A percentile compares a stretch with the other conserved stretches of the same genome.
These are phyloP conservation scores for Colostygia pectinataria DNA, from an alignment of 2,888 invertebrate genomes.

Conservation along the genomic window DNA sequence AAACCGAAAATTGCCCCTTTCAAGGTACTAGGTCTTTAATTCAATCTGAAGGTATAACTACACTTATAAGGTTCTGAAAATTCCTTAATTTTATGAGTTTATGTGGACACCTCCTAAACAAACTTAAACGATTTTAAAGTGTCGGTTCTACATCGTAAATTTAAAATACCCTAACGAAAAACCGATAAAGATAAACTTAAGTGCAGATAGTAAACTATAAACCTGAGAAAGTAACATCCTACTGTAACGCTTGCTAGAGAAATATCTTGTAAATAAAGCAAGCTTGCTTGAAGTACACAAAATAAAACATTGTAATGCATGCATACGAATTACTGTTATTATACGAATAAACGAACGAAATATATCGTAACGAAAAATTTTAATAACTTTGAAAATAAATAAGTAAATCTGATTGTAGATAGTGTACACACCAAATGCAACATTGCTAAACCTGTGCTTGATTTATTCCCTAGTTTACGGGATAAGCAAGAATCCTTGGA, in stretches of 20 bases:
- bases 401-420: constrained; percentile 6
- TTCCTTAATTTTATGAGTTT: constrained; percentile 33
- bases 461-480: constrained; percentile 88
- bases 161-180: constrained; percentile 25
- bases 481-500: constrained; percentile 90
- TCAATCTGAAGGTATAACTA: background rate
- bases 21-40: constrained; percentile 21
- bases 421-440: constrained; percentile 31
- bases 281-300: constrained; percentile 7
- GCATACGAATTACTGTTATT: constrained; percentile 1
- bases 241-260: constrained; percentile 15
- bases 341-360: background rate
- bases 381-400: background rate
- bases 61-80: background rate
- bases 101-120: constrained; percentile 47
- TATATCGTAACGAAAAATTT: background rate
- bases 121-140: constrained; percentile 20
- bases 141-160: constrained; percentile 24
- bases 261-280: constrained; percentile 12
- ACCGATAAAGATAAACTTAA: constrained; percentile 21
- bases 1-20: constrained; percentile 35
- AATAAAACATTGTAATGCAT: constrained; percentile 19
- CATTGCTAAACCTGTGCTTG: constrained; percentile 69
- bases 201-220: constrained; percentile 7
- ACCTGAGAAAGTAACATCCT: constrained; percentile 15